A percentile compares a stretch with the other conserved stretches of the same genome.
These are phyloP conservation scores for Tipula lateralis DNA, from an alignment of 2,888 invertebrate species.

Conservation along the genomic window DNA sequence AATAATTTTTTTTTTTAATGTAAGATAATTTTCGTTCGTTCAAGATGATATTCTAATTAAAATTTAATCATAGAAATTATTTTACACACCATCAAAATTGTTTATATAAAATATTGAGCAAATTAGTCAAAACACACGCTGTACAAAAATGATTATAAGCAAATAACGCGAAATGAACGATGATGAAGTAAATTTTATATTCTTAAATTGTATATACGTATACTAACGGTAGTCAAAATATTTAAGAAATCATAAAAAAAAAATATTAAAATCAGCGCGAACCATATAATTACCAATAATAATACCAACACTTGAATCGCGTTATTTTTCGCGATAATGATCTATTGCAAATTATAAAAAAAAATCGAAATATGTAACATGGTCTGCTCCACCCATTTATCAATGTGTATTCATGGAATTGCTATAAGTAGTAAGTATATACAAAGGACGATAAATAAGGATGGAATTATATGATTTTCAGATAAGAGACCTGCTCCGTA, in stretches of 20 bases:
- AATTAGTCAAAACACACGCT: not conserved
- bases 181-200: not conserved
- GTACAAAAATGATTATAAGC: not conserved
- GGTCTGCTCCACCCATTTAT: not conserved
- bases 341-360: not conserved
- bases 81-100: not conserved
- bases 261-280: not conserved
- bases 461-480: not conserved
- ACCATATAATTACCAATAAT: constrained; percentile 19
- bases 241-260: constrained; percentile 11
- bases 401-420: not conserved
- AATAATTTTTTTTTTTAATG: not conserved
- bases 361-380: not conserved
- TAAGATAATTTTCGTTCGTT: not conserved
- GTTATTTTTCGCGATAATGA: not conserved
- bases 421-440: not conserved
- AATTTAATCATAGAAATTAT: constrained; percentile 5
- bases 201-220: not conserved
- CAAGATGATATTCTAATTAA: constrained; percentile 24
- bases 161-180: not conserved
- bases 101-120: not conserved
- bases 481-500: not conserved
- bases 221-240: constrained; percentile 19
- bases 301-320: not conserved
- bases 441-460: not conserved